Base-by-base conservation (phyloP, 2,888 invertebrate species). In the Rhagium mordax region DNA sequence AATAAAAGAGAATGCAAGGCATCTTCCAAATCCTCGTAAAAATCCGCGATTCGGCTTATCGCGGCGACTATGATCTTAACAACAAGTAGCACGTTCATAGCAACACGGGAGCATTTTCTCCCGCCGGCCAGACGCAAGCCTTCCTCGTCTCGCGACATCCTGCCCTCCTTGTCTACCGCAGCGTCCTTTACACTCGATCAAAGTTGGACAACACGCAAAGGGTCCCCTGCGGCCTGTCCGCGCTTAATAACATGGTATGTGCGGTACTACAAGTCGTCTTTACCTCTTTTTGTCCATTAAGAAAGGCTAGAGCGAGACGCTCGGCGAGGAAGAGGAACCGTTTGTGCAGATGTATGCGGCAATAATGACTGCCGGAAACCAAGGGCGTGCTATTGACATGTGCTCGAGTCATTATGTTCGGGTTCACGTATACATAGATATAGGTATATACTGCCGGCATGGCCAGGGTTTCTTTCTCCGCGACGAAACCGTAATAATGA, bases 381-480 rank as follows among this genome's bases (percentile, higher is more conserved):
- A 75, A 74, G 81, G 81, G 82, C 81, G 82, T 81, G 82, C 74
- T 79, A 77, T 79, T 79, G 79, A 79, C 81, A 81, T 81, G 77
- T 81, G 81, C 78, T 74, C 74, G 71, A 71, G 75, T 78, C 74
- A 76, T 78, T 77, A 77, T 66, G 62, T 74, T 61, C 61, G 60
- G 16, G 47, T 57, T n/a, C 48, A 13, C 0, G 49, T 64, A 66
- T 70, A 41, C 49, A 71, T 57, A 64, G 41, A 41, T 41, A 41
- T 41, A n/a, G 13, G n/a, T 41, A 41, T 33, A 33, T 33, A 49
- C 3, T 49, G 51, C 8, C 18, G n/a, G 8, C 7, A 8, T 49
- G 24, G 24, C 16, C 8, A 33, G 47, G 67, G 67, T 33, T 57
- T 55, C 55, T 62, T 64, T 24, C 29, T 71, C 18, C 24, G 67